Evolutionary conservation across 1,140 invertebrate genomes (phyloP).

Genomic region (Drosophila hydei): DNA sequence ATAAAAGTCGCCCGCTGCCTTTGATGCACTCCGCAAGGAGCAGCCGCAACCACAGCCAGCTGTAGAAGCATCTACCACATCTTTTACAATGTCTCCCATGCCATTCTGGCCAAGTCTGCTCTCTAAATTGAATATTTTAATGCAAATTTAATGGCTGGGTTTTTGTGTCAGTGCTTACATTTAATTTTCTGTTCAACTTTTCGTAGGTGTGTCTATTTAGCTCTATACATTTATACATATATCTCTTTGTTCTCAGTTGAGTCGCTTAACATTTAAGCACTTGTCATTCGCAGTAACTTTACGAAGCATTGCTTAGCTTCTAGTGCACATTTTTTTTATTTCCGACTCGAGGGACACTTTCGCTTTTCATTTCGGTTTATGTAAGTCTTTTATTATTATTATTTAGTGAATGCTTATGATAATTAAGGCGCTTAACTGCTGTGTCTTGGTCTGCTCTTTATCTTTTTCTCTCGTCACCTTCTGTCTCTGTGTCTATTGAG

Average conservation of each 20-base stretch:
- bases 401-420: neutral
- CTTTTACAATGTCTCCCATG: slow-evolving; percentile 9
- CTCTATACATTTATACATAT: no score
- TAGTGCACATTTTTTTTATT: no score
- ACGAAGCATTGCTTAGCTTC: no score
- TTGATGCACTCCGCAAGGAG: slow-evolving; percentile 52
- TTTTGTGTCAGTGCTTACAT: slow-evolving; percentile 51
- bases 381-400: neutral
- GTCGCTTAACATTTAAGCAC: slow-evolving; percentile 24
- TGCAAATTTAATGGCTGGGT: slow-evolving; percentile 75
- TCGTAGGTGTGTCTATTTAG: slow-evolving; percentile 26
- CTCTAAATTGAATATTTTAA: slow-evolving; percentile 76
- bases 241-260: neutral
- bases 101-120: neutral
- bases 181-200: slow-evolving; percentile 64
- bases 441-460: no score
- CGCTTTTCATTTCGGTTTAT: neutral
- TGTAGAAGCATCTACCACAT: slow-evolving; percentile 52
- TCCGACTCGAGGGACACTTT: no score
- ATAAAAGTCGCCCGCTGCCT: slow-evolving; percentile 58
- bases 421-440: neutral
- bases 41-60: neutral
- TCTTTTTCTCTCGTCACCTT: neutral
- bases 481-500: no score
- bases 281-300: slow-evolving; percentile 43